Percentiles rank a stretch among this genome's conserved stretches.
Conservation (phyloP, 2,113 vertebrate genomes). For the Ceyx melanurus region DNA sequence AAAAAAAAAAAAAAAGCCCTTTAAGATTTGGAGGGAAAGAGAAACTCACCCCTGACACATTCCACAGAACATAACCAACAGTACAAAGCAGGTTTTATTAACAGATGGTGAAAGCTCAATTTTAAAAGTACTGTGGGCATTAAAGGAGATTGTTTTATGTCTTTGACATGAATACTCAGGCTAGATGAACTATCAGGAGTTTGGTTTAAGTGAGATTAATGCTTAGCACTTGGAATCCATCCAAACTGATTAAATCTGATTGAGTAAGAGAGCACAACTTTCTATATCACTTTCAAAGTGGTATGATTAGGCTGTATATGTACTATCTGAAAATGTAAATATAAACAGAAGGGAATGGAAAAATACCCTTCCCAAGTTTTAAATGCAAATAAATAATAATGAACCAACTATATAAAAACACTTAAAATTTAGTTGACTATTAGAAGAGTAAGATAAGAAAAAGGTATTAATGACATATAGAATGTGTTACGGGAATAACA, state of each 20-base stretch:
- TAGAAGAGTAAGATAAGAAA: constrained; percentile 13
- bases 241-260: constrained; percentile 79
- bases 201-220: constrained; percentile 76
- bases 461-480: background rate
- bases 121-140: constrained; percentile 68
- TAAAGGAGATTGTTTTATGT: constrained; percentile 74
- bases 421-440: background rate
- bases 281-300: constrained; percentile 72
- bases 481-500: constrained; percentile 11
- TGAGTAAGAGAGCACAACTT: constrained; percentile 73
- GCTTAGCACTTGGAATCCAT: constrained; percentile 69
- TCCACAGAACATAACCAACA: constrained; percentile 25
- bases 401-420: background rate
- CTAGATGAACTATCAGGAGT: constrained; percentile 72
- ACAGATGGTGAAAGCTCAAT: constrained; percentile 67
- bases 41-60: constrained; percentile 41
- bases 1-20: constrained; percentile 26
- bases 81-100: constrained; percentile 71
- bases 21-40: constrained; percentile 34
- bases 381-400: background rate
- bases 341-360: constrained; percentile 25
- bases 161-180: constrained; percentile 71
- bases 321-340: constrained; percentile 46
- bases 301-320: constrained; percentile 37
- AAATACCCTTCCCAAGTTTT: constrained; percentile 32